A percentile compares a stretch with the other conserved stretches of the same genome.
Conservation (phyloP, 1,140 invertebrate species). For the honey bee (Apis mellifera) region DNA sequence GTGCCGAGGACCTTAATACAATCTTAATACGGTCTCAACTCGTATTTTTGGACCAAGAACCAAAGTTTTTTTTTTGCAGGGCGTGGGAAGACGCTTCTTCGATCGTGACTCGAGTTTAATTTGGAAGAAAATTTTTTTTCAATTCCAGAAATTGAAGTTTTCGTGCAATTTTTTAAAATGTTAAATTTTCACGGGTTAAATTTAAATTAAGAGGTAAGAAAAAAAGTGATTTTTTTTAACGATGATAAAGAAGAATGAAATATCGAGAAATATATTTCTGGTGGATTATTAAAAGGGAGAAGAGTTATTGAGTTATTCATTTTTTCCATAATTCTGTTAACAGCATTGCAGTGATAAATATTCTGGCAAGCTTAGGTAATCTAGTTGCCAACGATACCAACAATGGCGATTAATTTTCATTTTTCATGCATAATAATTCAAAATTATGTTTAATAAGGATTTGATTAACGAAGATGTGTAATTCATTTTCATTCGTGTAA, state of each 20-base stretch:
- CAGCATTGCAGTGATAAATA: background rate
- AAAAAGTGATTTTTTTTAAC: too few relatives aligned
- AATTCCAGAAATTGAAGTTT: too few relatives aligned
- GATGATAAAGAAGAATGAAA: too few relatives aligned
- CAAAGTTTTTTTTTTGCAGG: too few relatives aligned
- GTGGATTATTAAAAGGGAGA: background rate
- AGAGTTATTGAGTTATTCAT: background rate
- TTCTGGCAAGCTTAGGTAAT: background rate
- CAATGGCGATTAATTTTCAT: background rate
- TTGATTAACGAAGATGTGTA: background rate
- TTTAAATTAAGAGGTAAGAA: too few relatives aligned
- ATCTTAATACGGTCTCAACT: background rate
- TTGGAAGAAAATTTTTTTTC: too few relatives aligned
- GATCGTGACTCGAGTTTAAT: too few relatives aligned
- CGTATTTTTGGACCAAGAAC: too few relatives aligned
- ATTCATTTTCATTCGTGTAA: background rate
- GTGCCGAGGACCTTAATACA: background rate
- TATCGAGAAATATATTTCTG: too few relatives aligned
- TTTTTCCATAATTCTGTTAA: background rate
- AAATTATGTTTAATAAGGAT: background rate
- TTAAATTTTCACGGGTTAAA: too few relatives aligned
- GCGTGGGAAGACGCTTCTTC: too few relatives aligned
- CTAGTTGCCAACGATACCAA: background rate
- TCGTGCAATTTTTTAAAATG: too few relatives aligned
- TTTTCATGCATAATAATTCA: background rate